A percentile compares a stretch with the other conserved stretches of the same genome.
These are phyloP conservation scores for Baccha elongata DNA, from an alignment of 2,888 invertebrate species.

Conservation along the genomic window DNA sequence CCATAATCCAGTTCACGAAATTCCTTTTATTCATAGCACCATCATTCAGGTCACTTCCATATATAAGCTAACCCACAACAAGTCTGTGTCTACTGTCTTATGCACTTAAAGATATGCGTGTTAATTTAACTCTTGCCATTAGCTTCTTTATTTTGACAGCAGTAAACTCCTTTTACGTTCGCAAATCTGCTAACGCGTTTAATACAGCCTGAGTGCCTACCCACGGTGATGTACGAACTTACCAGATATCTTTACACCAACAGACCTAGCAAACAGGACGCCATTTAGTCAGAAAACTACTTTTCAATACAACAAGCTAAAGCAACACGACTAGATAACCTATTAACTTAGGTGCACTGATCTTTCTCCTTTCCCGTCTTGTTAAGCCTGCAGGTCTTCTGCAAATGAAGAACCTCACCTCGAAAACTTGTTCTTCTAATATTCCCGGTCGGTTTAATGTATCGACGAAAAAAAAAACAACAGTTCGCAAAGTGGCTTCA, in stretches of 20 bases:
- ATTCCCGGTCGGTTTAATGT: neutral
- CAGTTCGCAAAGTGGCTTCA: slow-evolving; percentile 36
- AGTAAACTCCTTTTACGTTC: neutral
- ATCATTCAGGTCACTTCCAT: too few species aligned
- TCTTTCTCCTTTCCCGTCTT: slow-evolving; percentile 52
- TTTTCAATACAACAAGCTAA: slow-evolving; percentile 28
- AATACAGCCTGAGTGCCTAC: neutral
- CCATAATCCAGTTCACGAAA: too few species aligned
- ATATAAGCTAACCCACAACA: too few species aligned
- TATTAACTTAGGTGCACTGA: slow-evolving; percentile 55
- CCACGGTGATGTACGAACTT: slow-evolving; percentile 28
- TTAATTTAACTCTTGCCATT: slow-evolving; percentile 1
- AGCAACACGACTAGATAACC: slow-evolving; percentile 42
- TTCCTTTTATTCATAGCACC: too few species aligned
- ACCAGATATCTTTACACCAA: neutral
- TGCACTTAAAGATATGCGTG: neutral
- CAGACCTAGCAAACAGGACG: slow-evolving; percentile 19
- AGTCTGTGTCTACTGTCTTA: too few species aligned
- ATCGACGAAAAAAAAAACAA: slow-evolving; percentile 8
- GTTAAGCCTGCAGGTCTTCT: slow-evolving; percentile 11
- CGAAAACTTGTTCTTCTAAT: slow-evolving; percentile 48
- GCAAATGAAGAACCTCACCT: slow-evolving; percentile 8
- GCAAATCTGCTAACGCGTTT: slow-evolving; percentile 5
- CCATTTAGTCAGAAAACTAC: slow-evolving; percentile 33
- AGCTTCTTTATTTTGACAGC: slow-evolving; percentile 30